These are phyloP conservation scores for Polymixis flavicincta DNA, from an alignment of 2,888 invertebrate species.

Conservation along the genomic window DNA sequence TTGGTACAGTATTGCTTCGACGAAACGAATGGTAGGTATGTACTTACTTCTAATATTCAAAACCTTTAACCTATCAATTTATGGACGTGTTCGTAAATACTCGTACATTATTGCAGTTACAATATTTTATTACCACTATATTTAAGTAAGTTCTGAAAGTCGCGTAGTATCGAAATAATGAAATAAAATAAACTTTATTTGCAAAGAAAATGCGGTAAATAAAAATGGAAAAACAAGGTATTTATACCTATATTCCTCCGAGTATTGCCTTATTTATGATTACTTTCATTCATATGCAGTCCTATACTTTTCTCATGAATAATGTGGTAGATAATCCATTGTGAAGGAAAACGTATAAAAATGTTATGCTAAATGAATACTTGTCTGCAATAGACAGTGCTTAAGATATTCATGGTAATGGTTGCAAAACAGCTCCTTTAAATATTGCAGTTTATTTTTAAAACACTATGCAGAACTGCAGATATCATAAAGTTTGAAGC, in stretches of 20 bases:
- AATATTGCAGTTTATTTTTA: slow-evolving; percentile 16
- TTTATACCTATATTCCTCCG: not conserved
- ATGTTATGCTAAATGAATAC: slow-evolving; percentile 28
- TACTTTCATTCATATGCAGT: slow-evolving; percentile 21
- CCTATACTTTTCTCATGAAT: slow-evolving; percentile 32
- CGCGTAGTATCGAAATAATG: not conserved
- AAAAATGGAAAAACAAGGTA: slow-evolving; percentile 10
- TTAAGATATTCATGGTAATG: slow-evolving; percentile 43
- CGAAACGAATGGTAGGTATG: not conserved
- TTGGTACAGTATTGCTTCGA: not conserved
- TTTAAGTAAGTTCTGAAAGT: slow-evolving; percentile 6
- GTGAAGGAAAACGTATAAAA: slow-evolving; percentile 31
- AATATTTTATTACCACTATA: slow-evolving; percentile 9
- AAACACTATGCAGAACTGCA: slow-evolving; percentile 21
- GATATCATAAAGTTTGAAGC: slow-evolving; percentile 18
- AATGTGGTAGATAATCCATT: slow-evolving; percentile 30
- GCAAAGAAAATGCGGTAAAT: slow-evolving; percentile 4
- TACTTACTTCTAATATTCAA: not conserved
- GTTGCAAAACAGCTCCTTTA: slow-evolving; percentile 15
- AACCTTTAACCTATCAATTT: slow-evolving; percentile 4
- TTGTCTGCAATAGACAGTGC: slow-evolving; percentile 15
- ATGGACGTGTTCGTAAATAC: not conserved
- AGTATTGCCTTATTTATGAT: slow-evolving; percentile 26
- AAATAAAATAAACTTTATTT: slow-evolving; percentile 14
- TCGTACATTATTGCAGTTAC: not conserved